Percentiles rank a stretch among this genome's conserved stretches.
phyloP scores from a whole-genome alignment of 2,888 invertebrate species.

The Tortricodes alternella region DNA sequence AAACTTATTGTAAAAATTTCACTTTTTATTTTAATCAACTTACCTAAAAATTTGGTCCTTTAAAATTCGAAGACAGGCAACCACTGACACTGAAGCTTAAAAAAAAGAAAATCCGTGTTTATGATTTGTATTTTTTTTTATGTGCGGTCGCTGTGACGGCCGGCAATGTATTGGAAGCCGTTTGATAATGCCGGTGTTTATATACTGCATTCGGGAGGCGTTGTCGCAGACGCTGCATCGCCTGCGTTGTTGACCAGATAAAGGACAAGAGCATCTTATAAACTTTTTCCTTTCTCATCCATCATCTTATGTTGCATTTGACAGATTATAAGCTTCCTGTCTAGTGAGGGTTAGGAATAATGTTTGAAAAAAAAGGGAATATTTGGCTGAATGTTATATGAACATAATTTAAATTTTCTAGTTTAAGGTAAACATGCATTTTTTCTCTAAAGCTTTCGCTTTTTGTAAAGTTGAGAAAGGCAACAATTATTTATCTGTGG shows the following conservation, averaged over 20 bases:
- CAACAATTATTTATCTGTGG: constrained; percentile 22
- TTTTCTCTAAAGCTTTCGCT: background rate
- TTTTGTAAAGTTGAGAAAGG: constrained; percentile 11
- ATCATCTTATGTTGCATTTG: constrained; percentile 20
- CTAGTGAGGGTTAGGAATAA: background rate
- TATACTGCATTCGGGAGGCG: constrained; percentile 59
- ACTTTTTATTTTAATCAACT: constrained; percentile 47
- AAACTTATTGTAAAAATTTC: background rate
- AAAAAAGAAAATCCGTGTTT: constrained; percentile 43
- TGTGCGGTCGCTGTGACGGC: constrained; percentile 71
- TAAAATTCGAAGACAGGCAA: constrained; percentile 49
- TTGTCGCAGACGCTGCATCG: constrained; percentile 60
- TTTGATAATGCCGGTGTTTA: constrained; percentile 67
- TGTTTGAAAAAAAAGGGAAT: no score
- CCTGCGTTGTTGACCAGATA: constrained; percentile 42
- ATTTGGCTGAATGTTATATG: no score
- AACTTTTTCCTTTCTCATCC: constrained; percentile 28
- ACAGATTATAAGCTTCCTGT: constrained; percentile 8
- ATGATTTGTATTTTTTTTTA: constrained; percentile 50
- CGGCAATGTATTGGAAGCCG: constrained; percentile 74
- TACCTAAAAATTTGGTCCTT: constrained; percentile 70
- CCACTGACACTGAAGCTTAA: constrained; percentile 64
- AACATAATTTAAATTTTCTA: constrained; percentile 7
- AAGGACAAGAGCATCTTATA: constrained; percentile 16
- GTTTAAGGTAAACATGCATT: constrained; percentile 9